These are phyloP conservation scores for Anorthoa munda DNA, from an alignment of 2,888 invertebrate species.

Conservation along the genomic window DNA sequence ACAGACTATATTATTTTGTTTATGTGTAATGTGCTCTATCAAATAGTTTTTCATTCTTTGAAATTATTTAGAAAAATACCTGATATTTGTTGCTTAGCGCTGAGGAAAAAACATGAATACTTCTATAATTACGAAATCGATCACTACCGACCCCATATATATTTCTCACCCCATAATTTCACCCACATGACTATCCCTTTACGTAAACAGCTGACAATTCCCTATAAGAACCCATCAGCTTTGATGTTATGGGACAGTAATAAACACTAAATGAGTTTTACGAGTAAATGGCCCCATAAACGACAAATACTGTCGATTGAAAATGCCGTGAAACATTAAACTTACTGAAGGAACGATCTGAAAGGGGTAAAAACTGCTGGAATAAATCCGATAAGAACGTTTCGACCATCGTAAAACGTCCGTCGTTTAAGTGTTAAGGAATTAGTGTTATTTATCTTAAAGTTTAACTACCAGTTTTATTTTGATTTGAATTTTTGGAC, in stretches of 20 bases:
- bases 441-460: constrained; percentile 58
- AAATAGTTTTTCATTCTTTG: background rate
- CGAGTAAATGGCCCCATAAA: constrained; percentile 59
- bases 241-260: constrained; percentile 48
- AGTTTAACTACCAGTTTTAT: constrained; percentile 57
- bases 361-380: constrained; percentile 59
- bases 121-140: constrained; percentile 9
- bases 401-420: constrained; percentile 60
- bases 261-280: constrained; percentile 64
- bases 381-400: constrained; percentile 47
- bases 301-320: constrained; percentile 60
- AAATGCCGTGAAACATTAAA: constrained; percentile 53
- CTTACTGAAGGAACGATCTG: constrained; percentile 34
- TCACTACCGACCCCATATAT: constrained; percentile 10
- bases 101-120: background rate
- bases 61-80: constrained; percentile 7
- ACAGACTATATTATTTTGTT: no score
- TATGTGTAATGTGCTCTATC: no score
- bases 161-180: constrained; percentile 18
- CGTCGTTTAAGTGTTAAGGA: constrained; percentile 57
- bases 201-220: constrained; percentile 35
- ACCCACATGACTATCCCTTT: constrained; percentile 15
- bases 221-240: constrained; percentile 35
- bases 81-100: background rate
- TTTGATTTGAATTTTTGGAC: constrained; percentile 56